phyloP scores from a whole-genome alignment of 2,888 invertebrate genomes.

The Papilio protenor region DNA sequence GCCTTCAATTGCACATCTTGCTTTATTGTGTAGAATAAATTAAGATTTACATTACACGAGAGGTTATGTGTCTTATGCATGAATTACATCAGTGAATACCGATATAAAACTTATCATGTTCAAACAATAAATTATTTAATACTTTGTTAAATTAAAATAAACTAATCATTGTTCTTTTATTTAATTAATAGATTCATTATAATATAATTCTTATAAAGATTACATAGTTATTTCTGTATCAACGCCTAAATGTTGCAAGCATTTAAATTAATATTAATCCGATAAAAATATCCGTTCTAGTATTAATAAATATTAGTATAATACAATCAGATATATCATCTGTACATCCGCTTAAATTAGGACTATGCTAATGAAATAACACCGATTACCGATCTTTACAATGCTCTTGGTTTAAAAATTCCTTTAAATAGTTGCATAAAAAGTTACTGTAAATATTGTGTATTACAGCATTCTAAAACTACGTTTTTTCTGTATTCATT shows the following conservation, averaged over 20 bases:
- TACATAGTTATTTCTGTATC: not conserved
- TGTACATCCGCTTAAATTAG: constrained; percentile 13
- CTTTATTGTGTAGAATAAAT: constrained; percentile 20
- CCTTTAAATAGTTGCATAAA: not conserved
- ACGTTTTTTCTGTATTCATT: not conserved
- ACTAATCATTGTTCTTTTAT: no score
- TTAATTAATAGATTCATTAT: no score
- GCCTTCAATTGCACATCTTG: constrained; percentile 20
- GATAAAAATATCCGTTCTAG: constrained; percentile 2
- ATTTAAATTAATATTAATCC: not conserved
- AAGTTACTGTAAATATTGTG: not conserved
- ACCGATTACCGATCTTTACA: not conserved
- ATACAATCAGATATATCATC: not conserved
- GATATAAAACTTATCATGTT: not conserved
- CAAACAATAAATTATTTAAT: not conserved
- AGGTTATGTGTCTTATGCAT: not conserved
- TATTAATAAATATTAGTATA: constrained; percentile 14
- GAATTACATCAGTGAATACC: not conserved
- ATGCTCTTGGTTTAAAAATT: constrained; percentile 6
- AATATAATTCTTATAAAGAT: no score
- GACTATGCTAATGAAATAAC: constrained; percentile 12
- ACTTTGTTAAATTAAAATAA: not conserved
- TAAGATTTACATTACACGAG: not conserved
- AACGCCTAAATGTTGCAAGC: not conserved
- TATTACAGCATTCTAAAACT: not conserved